phyloP scores from a whole-genome alignment of 2,797 vertebrate genomes.

The Typhlichthys eigenmanni region DNA sequence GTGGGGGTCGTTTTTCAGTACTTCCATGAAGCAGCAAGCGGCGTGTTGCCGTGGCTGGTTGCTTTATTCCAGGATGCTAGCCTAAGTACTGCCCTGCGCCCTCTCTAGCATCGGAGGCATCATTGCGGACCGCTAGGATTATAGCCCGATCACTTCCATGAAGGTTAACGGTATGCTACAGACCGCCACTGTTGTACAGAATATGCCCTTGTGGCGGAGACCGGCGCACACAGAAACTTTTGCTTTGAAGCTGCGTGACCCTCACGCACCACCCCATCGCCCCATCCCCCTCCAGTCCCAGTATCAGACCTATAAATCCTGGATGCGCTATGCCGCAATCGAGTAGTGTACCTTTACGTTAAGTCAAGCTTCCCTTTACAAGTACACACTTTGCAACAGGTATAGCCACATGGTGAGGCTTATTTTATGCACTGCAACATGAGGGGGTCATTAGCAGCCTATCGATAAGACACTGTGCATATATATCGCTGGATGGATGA shows the following conservation, averaged over 20 bases:
- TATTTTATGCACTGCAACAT: background rate
- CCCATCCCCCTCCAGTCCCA: no score
- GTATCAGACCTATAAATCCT: no score
- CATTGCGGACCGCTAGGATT: constrained; percentile 35
- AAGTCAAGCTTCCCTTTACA: no score
- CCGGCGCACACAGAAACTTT: no score
- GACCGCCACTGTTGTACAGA: constrained; percentile 7
- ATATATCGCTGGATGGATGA: constrained; percentile 2
- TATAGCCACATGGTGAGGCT: no score
- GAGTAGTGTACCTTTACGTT: no score
- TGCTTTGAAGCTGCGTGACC: no score
- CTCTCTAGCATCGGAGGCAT: constrained; percentile 52
- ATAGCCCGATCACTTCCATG: constrained; percentile 22
- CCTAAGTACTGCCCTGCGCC: constrained; percentile 55
- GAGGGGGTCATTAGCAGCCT: constrained; percentile 6
- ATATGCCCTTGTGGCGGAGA: no score
- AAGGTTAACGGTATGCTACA: constrained; percentile 35
- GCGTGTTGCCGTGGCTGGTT: constrained; percentile 68
- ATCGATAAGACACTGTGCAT: no score
- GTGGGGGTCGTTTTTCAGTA: constrained; percentile 33
- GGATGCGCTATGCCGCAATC: no score
- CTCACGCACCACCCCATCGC: no score
- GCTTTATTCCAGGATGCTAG: constrained; percentile 64
- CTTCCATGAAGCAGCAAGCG: constrained; percentile 55
- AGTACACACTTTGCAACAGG: no score